Evolutionary conservation across 2,113 vertebrate genomes (phyloP), one percentile per base, ranked within the genome.

Genomic region (Calonectris borealis): DNA sequence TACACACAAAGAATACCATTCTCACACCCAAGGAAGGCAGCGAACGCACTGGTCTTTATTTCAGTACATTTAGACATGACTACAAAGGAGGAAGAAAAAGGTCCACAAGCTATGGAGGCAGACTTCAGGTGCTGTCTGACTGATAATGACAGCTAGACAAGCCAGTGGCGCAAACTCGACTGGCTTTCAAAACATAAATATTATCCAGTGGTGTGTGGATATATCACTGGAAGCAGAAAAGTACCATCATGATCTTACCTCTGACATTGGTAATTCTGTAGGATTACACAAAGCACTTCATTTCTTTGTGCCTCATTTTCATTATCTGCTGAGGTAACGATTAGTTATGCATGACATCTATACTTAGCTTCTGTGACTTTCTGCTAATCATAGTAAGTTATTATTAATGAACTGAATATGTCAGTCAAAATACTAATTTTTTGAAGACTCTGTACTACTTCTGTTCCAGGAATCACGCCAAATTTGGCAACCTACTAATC

Each of bases 391-490:
- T 5, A 62, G 44, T 42, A 80, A 90, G 61, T 87, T 54, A 91
- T 66, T 81, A 76, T 82, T 69, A 92, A 91, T 84, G 24, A 92
- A 83, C 11, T 34, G 40, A 71, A 15, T 51, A 64, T 25, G 40
- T 75, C 62, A 62, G 17, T 85, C 68, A 85, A 72, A 84, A 48
- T 75, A 46, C 31, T 44, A 16, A 82, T 80, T 82, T 69, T 82
- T 5, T 80, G 69, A 81, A 65, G 69, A 65, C 17, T 51, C 57
- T 73, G 52, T 58, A 52, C 51, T 82, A 9, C 83, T 81, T 77
- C 25, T 76, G 32, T 94, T 91, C 31, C 69, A 99, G 98, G 98
- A 98, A 38, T 86, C 95, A 29, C 60, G 85, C 78, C 97, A 96
- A 48, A 64, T 89, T 27, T 95, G 97, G 88, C 72, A 91, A 36